Evolutionary conservation across 2,113 vertebrate species (phyloP).

Genomic region (Anguilla rostrata): DNA sequence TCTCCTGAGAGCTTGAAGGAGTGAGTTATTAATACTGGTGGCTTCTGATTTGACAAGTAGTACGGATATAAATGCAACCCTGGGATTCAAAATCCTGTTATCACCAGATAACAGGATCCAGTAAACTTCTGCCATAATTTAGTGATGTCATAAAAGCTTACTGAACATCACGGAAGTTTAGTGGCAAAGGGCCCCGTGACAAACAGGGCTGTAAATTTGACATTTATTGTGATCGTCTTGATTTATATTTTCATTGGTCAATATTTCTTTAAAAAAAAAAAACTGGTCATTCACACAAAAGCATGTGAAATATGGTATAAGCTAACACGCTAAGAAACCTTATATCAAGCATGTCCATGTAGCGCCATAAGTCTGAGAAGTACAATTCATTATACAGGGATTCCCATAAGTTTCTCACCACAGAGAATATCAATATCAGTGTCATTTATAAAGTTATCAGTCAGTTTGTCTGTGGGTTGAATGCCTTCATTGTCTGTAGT

Average conservation of each 20-base stretch:
- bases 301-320: constrained; percentile 19
- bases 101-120: constrained; percentile 26
- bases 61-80: constrained; percentile 13
- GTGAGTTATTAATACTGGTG: constrained; percentile 14
- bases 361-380: constrained; percentile 17
- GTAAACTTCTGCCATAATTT: constrained; percentile 14
- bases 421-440: constrained; percentile 6
- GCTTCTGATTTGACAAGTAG: constrained; percentile 29
- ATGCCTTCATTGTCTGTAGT: not conserved
- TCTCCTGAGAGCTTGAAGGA: constrained; percentile 9
- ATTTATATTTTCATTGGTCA: not conserved
- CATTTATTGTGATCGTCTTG: not conserved
- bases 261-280: constrained; percentile 1
- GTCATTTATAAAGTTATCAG: constrained; percentile 16
- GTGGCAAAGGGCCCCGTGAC: not conserved
- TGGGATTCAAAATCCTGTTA: constrained; percentile 11
- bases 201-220: constrained; percentile 4
- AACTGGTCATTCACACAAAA: constrained; percentile 17
- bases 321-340: not conserved
- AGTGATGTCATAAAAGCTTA: constrained; percentile 17
- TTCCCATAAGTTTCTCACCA: constrained; percentile 36
- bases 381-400: constrained; percentile 24
- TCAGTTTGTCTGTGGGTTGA: not conserved
- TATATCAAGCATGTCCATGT: not conserved
- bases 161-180: not conserved